phyloP scores from a whole-genome alignment of 2,797 vertebrate genomes.

The Bovichtus variegatus region DNA sequence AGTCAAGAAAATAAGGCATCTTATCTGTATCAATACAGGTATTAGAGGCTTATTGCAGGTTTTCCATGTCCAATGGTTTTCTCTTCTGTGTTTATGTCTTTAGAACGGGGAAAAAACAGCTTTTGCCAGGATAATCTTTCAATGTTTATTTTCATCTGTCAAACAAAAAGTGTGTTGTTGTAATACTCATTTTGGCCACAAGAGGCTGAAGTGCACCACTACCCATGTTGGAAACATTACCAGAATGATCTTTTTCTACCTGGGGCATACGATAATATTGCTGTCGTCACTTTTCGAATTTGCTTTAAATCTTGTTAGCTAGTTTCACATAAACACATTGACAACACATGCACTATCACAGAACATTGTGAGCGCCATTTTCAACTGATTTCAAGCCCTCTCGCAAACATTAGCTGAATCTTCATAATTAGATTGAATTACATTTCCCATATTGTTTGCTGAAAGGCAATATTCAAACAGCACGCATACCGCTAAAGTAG shows the following conservation, averaged over 20 bases:
- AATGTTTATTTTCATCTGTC: too few relatives aligned
- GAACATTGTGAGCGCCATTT: neutral
- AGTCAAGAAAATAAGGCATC: neutral
- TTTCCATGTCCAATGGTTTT: too few relatives aligned
- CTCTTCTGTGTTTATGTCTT: too few relatives aligned
- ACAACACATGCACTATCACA: neutral
- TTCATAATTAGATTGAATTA: constrained; percentile 1
- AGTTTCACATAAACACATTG: neutral
- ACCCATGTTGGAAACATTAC: too few relatives aligned
- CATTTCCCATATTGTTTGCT: neutral
- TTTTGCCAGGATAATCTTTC: too few relatives aligned
- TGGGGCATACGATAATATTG: neutral
- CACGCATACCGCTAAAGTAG: neutral
- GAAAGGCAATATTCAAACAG: neutral
- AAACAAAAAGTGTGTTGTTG: too few relatives aligned
- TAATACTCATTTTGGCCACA: too few relatives aligned
- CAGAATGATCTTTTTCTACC: too few relatives aligned
- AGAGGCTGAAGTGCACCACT: too few relatives aligned
- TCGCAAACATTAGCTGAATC: neutral
- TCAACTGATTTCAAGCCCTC: neutral
- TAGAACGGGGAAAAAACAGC: too few relatives aligned
- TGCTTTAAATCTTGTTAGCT: neutral
- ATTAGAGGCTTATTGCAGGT: too few relatives aligned
- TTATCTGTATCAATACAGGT: neutral
- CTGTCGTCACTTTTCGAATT: neutral